A percentile compares a stretch with the other conserved stretches of the same genome.
Conservation (phyloP, 1,140 invertebrate species). For the Meloidogyne floridensis region DNA sequence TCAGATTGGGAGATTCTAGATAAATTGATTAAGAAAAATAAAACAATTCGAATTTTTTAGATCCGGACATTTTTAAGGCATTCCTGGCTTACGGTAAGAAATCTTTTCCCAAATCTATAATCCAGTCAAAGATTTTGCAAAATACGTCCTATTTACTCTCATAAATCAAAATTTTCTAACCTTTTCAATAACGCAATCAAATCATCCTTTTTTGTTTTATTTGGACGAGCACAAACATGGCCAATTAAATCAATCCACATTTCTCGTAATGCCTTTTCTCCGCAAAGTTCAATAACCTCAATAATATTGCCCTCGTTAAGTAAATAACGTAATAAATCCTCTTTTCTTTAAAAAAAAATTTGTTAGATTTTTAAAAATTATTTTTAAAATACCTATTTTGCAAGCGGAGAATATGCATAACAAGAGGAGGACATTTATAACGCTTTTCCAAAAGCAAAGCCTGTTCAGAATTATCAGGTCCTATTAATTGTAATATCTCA, state of each 20-base stretch:
- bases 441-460: constrained; percentile 45
- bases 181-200: constrained; percentile 44
- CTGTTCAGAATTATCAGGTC: constrained; percentile 34
- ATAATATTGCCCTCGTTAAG: constrained; percentile 55
- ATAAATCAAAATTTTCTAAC: constrained; percentile 32
- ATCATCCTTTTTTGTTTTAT: constrained; percentile 37
- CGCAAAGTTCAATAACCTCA: constrained; percentile 54
- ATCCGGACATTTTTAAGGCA: constrained; percentile 7
- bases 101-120: too few relatives aligned
- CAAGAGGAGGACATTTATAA: constrained; percentile 45
- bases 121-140: too few relatives aligned
- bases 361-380: neutral
- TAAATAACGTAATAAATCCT: constrained; percentile 55
- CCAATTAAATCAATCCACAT: constrained; percentile 61
- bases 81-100: too few relatives aligned
- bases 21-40: constrained; percentile 32
- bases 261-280: constrained; percentile 43
- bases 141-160: neutral
- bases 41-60: too few relatives aligned
- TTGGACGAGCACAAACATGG: constrained; percentile 42
- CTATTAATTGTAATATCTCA: constrained; percentile 33
- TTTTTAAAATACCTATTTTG: constrained; percentile 37
- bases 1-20: constrained; percentile 46
- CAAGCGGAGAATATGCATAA: constrained; percentile 45
- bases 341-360: constrained; percentile 22